Conservation (phyloP, 2,113 vertebrate species). For the Channa maculata region DNA sequence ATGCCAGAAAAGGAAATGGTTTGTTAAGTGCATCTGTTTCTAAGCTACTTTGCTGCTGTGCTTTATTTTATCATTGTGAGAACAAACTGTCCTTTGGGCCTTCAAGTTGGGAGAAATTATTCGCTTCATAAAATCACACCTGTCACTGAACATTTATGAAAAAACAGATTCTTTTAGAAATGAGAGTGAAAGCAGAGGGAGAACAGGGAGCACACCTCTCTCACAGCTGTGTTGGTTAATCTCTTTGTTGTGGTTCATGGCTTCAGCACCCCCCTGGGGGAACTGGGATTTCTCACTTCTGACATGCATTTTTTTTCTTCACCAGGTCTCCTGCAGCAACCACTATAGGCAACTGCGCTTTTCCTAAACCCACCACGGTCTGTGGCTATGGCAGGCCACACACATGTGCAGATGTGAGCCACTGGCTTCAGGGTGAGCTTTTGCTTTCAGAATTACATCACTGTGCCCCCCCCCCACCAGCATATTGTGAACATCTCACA, state of each 20-base stretch:
- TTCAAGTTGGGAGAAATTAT: constrained; percentile 51
- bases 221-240: constrained; percentile 60
- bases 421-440: constrained; percentile 10
- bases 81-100: constrained; percentile 33
- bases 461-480: constrained; percentile 22
- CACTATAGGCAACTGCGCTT: constrained; percentile 75
- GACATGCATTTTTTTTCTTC: constrained; percentile 78
- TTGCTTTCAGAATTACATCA: constrained; percentile 18
- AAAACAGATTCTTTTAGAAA: constrained; percentile 53
- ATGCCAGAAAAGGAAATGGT: constrained; percentile 29
- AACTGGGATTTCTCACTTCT: constrained; percentile 72
- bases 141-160: constrained; percentile 59
- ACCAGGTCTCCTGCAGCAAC: constrained; percentile 60
- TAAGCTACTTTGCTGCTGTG: constrained; percentile 1
- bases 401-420: constrained; percentile 48
- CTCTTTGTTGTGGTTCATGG: constrained; percentile 68
- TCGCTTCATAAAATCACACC: constrained; percentile 56
- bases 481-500: constrained; percentile 21
- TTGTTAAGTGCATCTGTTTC: constrained; percentile 15
- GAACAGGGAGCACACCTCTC: constrained; percentile 34
- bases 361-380: constrained; percentile 43
- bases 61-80: constrained; percentile 33
- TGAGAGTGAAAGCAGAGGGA: neutral
- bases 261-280: constrained; percentile 50
- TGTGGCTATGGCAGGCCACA: constrained; percentile 64